A percentile compares a stretch with the other conserved stretches of the same genome.
phyloP scores from a whole-genome alignment of 2,113 vertebrate species.

The Burhinus bistriatus region DNA sequence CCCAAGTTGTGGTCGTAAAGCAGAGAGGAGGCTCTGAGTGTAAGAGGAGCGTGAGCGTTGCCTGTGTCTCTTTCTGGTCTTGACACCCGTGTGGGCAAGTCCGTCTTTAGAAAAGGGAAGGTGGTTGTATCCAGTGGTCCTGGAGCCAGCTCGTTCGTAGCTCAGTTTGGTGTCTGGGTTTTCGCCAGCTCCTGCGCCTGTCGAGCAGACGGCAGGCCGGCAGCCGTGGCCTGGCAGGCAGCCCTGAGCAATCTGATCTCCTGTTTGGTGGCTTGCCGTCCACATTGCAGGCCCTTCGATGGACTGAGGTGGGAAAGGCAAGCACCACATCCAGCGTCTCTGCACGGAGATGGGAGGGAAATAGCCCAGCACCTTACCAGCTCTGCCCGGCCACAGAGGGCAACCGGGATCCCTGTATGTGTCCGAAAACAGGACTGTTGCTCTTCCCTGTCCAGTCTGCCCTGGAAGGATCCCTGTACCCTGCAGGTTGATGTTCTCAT shows the following conservation, averaged over 20 bases:
- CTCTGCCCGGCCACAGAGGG: neutral
- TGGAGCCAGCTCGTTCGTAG: neutral
- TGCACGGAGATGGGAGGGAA: neutral
- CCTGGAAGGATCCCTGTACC: neutral
- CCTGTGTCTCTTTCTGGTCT: neutral
- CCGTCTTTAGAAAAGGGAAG: neutral
- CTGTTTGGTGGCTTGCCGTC: neutral
- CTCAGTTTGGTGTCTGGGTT: neutral
- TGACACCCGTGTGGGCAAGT: neutral
- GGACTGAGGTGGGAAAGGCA: neutral
- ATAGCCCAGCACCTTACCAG: neutral
- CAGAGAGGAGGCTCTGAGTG: neutral
- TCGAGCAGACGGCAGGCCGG: neutral
- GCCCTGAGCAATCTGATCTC: neutral
- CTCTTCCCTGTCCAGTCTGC: neutral
- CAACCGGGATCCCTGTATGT: neutral
- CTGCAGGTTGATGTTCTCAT: neutral
- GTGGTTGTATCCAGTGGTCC: neutral
- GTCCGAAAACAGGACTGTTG: neutral
- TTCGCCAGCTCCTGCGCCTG: neutral
- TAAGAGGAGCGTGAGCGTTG: neutral
- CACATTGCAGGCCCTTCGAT: neutral
- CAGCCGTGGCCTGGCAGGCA: neutral
- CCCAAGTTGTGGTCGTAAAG: neutral
- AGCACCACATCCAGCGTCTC: neutral